Conservation (phyloP, 2,113 vertebrate species). For the Sphaerodactylus townsendi region DNA sequence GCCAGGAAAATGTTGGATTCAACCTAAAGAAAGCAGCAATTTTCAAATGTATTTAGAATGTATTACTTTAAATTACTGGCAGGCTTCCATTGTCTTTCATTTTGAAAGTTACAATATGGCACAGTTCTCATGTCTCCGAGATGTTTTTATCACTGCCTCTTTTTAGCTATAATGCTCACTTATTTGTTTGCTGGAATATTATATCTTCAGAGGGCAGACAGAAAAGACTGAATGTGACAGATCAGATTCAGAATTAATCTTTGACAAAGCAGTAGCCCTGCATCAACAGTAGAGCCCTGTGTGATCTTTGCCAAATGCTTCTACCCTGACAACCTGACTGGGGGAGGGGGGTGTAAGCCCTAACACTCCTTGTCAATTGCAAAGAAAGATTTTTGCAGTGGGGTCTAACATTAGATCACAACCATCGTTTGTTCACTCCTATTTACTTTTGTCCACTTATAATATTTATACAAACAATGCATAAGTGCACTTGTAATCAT, state of each 20-base stretch:
- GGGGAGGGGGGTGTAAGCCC: constrained; percentile 44
- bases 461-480: constrained; percentile 42
- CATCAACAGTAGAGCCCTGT: constrained; percentile 53
- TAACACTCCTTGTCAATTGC: constrained; percentile 54
- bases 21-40: not conserved
- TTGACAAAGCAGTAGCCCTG: constrained; percentile 38
- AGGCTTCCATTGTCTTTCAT: too few relatives aligned
- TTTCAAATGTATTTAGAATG: not conserved
- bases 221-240: constrained; percentile 34
- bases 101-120: too few relatives aligned
- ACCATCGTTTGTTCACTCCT: not conserved
- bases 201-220: constrained; percentile 40
- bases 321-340: constrained; percentile 44
- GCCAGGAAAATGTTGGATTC: not conserved
- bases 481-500: constrained; percentile 40
- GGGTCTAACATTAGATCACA: constrained; percentile 13
- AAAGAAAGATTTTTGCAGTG: constrained; percentile 32
- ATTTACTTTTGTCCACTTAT: constrained; percentile 32
- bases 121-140: not conserved
- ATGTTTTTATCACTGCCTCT: not conserved
- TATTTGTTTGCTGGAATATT: constrained; percentile 17
- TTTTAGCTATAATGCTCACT: constrained; percentile 23
- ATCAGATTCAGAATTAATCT: constrained; percentile 46
- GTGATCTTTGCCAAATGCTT: constrained; percentile 31
- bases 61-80: not conserved